phyloP scores from a whole-genome alignment of 1,140 invertebrate species.

The Leptinotarsa lineolata region DNA sequence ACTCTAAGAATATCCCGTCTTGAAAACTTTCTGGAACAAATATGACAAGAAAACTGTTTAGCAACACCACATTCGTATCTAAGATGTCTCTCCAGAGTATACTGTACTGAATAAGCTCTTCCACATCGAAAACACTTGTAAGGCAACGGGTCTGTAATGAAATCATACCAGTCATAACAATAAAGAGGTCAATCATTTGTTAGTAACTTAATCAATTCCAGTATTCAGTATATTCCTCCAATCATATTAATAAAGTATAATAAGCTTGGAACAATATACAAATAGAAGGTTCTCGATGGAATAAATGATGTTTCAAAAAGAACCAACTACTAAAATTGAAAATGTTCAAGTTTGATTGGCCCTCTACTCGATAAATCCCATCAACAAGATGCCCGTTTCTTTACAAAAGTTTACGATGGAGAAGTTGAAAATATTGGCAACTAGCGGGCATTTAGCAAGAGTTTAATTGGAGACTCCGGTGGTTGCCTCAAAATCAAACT shows the following conservation, averaged over 20 bases:
- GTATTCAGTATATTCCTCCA: slow-evolving; percentile 1
- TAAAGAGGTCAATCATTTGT: neutral
- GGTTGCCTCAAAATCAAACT: too few species aligned
- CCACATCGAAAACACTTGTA: slow-evolving; percentile 56
- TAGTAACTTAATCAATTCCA: neutral
- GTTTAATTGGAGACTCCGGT: too few species aligned
- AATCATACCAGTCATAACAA: slow-evolving; percentile 32
- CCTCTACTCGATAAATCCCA: slow-evolving; percentile 33
- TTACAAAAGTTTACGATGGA: too few species aligned
- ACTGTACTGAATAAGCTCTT: slow-evolving; percentile 56
- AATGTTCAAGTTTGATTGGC: slow-evolving; percentile 31
- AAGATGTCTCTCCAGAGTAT: slow-evolving; percentile 49
- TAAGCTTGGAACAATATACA: slow-evolving; percentile 2
- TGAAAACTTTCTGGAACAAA: slow-evolving; percentile 42
- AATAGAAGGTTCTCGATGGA: neutral
- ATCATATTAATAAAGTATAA: slow-evolving; percentile 22
- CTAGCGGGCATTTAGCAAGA: too few species aligned
- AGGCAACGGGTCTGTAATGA: slow-evolving; percentile 45
- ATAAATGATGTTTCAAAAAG: neutral
- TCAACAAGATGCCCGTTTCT: too few species aligned
- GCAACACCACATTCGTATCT: slow-evolving; percentile 38
- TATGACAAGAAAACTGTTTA: slow-evolving; percentile 56
- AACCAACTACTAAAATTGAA: neutral
- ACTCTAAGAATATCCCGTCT: slow-evolving; percentile 34
- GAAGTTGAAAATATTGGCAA: too few species aligned